A percentile compares a stretch with the other conserved stretches of the same genome.
Evolutionary conservation across 2,797 vertebrate genomes (phyloP).

Genomic region (Alca torda): DNA sequence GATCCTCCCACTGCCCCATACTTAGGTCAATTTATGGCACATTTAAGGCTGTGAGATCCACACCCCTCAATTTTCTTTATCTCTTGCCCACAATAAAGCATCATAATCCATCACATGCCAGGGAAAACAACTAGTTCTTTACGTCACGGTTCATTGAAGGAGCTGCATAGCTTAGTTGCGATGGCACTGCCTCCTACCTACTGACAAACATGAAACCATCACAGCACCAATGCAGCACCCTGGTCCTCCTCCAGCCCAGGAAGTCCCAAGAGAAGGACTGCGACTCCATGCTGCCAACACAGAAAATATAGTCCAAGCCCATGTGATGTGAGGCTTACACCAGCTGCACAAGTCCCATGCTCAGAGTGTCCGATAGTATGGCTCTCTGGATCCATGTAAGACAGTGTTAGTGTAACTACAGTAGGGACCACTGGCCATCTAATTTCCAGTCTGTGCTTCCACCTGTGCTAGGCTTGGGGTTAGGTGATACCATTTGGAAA

Average conservation of each 20-base stretch:
- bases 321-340: not conserved
- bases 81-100: not conserved
- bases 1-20: not conserved
- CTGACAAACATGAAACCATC: not conserved
- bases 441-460: not conserved
- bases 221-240: not conserved
- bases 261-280: not conserved
- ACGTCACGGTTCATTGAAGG: not conserved
- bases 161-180: not conserved
- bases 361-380: not conserved
- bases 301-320: not conserved
- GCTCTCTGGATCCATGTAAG: not conserved
- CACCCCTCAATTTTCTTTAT: not conserved
- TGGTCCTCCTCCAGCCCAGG: not conserved
- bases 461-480: not conserved
- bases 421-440: not conserved
- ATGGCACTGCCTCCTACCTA: not conserved
- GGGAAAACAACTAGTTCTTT: not conserved
- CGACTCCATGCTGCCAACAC: not conserved
- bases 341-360: not conserved
- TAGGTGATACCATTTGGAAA: not conserved
- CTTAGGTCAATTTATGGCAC: not conserved
- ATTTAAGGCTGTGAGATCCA: not conserved
- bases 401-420: not conserved
- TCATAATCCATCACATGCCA: not conserved